A percentile compares a stretch with the other conserved stretches of the same genome.
Conservation (phyloP, 92 coral and sea anemone species). For the Epizoanthus illoricatus region DNA sequence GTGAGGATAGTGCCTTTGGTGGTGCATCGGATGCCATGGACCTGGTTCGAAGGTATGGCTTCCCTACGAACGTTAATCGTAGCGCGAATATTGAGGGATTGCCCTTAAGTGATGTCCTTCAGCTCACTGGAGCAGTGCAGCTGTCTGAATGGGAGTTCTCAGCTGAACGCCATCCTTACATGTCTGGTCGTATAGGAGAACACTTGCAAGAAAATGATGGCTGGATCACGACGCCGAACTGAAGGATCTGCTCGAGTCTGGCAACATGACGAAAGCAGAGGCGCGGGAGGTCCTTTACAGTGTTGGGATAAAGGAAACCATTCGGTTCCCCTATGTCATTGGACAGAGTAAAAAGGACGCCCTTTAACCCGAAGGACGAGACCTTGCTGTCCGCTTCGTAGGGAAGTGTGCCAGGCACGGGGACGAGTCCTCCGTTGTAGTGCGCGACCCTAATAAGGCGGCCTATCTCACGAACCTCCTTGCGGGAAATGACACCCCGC, state of each 20-base stretch:
- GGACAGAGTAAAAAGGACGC: conserved; percentile 13
- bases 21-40: conserved; percentile 35
- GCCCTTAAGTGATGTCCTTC: conserved; percentile 49
- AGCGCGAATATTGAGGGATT: conserved; percentile 53
- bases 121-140: conserved; percentile 28
- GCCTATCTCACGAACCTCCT: conserved; percentile 30
- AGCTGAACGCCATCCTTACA: conserved; percentile 12
- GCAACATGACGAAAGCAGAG: no score
- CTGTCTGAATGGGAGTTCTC: conserved; percentile 51
- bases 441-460: conserved; percentile 27
- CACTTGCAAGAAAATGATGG: conserved; percentile 44
- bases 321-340: conserved; percentile 15
- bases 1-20: conserved; percentile 30
- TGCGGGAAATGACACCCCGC: not conserved
- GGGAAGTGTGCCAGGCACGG: conserved; percentile 41
- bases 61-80: conserved; percentile 49
- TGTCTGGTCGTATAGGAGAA: conserved; percentile 32
- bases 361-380: conserved; percentile 41
- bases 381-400: conserved; percentile 49
- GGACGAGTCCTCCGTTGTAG: conserved; percentile 12
- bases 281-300: no score
- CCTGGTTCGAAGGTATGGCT: conserved; percentile 43
- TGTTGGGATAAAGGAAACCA: no score
- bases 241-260: no score
- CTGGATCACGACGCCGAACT: conserved; percentile 31